Conservation (phyloP, 2,113 vertebrate species). For the Oncorhynchus nerka region DNA sequence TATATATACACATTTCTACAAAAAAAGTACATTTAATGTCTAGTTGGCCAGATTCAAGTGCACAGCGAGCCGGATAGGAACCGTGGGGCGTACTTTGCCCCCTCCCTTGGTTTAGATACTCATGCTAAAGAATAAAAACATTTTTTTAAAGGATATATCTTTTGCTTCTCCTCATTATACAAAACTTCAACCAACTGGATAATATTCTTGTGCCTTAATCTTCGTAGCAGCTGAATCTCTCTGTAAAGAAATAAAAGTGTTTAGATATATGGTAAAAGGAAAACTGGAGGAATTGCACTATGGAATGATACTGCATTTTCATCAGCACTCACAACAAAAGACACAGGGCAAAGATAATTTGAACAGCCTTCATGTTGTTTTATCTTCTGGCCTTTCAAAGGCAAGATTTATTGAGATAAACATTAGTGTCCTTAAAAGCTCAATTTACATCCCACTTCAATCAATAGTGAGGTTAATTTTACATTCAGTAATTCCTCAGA, state of each 20-base stretch:
- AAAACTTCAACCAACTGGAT: constrained; percentile 88
- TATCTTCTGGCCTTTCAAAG: background rate
- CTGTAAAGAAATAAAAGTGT: constrained; percentile 56
- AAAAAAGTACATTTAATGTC: no score
- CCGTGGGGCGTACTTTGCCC: no score
- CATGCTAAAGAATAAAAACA: background rate
- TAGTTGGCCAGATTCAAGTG: no score
- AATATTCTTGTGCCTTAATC: constrained; percentile 84
- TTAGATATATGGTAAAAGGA: background rate
- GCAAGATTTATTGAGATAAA: background rate
- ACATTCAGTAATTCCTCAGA: background rate
- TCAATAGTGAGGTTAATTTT: background rate
- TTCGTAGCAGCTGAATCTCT: constrained; percentile 85
- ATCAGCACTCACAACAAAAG: background rate
- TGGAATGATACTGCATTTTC: background rate
- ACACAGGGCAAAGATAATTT: background rate
- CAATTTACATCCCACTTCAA: background rate
- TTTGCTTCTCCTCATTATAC: constrained; percentile 90
- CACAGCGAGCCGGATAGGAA: no score
- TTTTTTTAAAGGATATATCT: constrained; percentile 85
- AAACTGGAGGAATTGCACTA: no score
- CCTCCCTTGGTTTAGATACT: background rate
- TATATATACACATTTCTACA: no score
- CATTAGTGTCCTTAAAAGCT: background rate
- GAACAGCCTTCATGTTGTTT: background rate